These are phyloP conservation scores for Cephalophus harveyi DNA, from an alignment of 2,113 vertebrate species.

Conservation along the genomic window DNA sequence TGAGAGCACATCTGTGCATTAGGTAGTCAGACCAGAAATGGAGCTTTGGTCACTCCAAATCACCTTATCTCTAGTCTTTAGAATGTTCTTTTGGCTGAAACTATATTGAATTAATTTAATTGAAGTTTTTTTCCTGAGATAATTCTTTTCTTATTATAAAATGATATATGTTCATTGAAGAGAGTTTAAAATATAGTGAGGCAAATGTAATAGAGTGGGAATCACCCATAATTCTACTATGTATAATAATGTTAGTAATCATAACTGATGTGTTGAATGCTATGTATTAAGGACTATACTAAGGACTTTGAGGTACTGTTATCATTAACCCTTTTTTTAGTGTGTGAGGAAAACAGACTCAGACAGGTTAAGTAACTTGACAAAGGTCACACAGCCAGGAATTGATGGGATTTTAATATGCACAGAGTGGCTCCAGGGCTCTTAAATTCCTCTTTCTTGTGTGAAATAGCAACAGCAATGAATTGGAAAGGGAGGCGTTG, in stretches of 20 bases:
- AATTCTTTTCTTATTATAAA: slow-evolving; percentile 11
- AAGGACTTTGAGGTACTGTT: neutral
- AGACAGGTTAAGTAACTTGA: neutral
- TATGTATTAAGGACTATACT: neutral
- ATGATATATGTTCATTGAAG: neutral
- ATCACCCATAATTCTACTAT: neutral
- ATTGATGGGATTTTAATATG: neutral
- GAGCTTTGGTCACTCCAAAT: neutral
- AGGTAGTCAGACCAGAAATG: neutral
- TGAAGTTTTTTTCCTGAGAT: slow-evolving; percentile 9
- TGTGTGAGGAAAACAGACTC: neutral
- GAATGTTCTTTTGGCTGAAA: neutral
- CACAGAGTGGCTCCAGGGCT: neutral
- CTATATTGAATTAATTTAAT: slow-evolving; percentile 20
- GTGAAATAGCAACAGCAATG: neutral
- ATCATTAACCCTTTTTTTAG: neutral
- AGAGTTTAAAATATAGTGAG: neutral
- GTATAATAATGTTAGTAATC: neutral
- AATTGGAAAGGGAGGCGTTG: neutral
- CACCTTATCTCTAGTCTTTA: neutral
- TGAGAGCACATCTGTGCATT: fast-evolving
- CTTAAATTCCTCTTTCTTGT: neutral
- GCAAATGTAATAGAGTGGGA: neutral
- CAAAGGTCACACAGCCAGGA: neutral
- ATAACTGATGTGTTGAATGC: neutral